Percentiles rank a stretch among this genome's conserved stretches.
These are phyloP conservation scores for Escarpia spicata DNA, from an alignment of 2,888 invertebrate species.

Conservation along the genomic window DNA sequence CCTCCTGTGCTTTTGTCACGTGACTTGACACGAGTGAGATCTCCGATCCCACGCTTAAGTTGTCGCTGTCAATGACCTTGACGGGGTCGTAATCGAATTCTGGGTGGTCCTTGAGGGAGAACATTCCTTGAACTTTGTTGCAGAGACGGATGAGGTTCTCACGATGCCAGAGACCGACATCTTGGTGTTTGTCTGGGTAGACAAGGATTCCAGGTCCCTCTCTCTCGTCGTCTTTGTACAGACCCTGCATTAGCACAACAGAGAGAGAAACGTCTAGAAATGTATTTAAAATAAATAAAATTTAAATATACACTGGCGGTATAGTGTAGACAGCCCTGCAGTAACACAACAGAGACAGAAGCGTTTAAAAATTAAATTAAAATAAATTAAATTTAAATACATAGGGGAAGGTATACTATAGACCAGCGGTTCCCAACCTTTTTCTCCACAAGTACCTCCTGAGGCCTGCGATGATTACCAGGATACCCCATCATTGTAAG, in stretches of 20 bases:
- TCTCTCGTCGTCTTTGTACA: slow-evolving; percentile 62
- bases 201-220: slow-evolving; percentile 62
- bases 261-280: not conserved
- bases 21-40: not conserved
- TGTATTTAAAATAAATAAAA: not conserved
- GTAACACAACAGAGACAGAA: not conserved
- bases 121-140: slow-evolving; percentile 50
- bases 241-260: slow-evolving; percentile 49
- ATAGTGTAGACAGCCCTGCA: slow-evolving; percentile 48
- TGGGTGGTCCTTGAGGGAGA: slow-evolving; percentile 48
- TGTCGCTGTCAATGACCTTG: not conserved
- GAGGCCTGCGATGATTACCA: no score
- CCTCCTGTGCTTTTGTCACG: not conserved
- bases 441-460: no score
- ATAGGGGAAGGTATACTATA: no score
- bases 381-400: no score
- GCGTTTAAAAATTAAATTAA: no score
- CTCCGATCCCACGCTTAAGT: not conserved
- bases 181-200: slow-evolving; percentile 56
- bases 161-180: slow-evolving; percentile 63
- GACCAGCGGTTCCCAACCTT: no score
- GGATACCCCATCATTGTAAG: no score
- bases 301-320: not conserved
- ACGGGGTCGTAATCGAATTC: slow-evolving; percentile 40
- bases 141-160: slow-evolving; percentile 60